Conservation (phyloP, 2,113 vertebrate species). For the Ellobius talpinus region DNA sequence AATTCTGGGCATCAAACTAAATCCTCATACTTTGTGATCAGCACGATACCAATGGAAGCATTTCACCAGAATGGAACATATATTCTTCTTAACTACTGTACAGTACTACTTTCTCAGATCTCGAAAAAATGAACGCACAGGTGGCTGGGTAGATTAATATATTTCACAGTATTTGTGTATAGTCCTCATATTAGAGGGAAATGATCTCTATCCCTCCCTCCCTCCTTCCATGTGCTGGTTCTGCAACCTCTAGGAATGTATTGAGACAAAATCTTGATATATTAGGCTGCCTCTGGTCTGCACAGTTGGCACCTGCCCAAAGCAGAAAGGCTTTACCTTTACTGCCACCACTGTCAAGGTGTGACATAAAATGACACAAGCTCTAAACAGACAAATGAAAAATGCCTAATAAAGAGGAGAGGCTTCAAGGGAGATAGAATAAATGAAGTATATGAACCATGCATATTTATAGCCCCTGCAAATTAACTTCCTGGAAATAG, state of each 20-base stretch:
- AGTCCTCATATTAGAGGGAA: not conserved
- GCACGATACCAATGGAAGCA: not conserved
- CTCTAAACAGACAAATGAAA: slow-evolving; percentile 57
- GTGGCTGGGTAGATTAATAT: not conserved
- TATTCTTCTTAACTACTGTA: not conserved
- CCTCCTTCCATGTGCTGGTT: not conserved
- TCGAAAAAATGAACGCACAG: not conserved
- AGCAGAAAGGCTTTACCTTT: slow-evolving; percentile 42
- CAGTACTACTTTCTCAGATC: not conserved
- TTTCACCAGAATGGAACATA: not conserved
- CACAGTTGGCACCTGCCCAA: not conserved
- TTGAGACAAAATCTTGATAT: not conserved
- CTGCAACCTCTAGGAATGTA: not conserved
- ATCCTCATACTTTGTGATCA: not conserved
- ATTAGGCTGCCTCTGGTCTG: not conserved
- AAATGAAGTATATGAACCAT: slow-evolving; percentile 64
- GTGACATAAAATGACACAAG: slow-evolving; percentile 58
- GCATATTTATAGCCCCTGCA: slow-evolving; percentile 74
- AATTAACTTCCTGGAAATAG: slow-evolving; percentile 77
- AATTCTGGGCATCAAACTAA: not conserved
- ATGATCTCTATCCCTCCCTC: not conserved
- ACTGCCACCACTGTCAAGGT: slow-evolving; percentile 37
- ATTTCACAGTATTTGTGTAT: not conserved
- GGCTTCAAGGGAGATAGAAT: slow-evolving; percentile 61
- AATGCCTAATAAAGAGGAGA: slow-evolving; percentile 64